Conservation (phyloP, 37 sponge, comb jelly and placozoan genomes). For the Haliclona indistincta region DNA sequence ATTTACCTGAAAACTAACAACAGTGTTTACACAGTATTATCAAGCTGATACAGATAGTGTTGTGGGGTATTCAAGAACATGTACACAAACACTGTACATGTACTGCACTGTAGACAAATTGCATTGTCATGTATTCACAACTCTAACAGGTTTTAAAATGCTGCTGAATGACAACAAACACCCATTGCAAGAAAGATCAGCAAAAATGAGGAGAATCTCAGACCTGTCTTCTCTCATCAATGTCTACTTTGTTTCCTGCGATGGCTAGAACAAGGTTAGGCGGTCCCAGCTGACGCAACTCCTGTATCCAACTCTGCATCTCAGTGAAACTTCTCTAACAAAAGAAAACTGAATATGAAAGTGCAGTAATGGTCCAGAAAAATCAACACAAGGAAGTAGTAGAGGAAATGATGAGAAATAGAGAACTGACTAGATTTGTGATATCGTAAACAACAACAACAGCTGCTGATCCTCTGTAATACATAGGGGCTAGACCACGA, state of each 20-base stretch:
- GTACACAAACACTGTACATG: background rate
- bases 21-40: too few relatives aligned
- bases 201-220: too few relatives aligned
- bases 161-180: background rate
- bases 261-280: constrained; percentile 62
- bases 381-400: background rate
- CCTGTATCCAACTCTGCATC: constrained; percentile 78
- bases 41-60: too few relatives aligned
- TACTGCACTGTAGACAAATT: background rate
- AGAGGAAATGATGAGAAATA: background rate
- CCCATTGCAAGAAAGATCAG: background rate
- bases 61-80: too few relatives aligned
- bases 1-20: too few relatives aligned
- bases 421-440: constrained; percentile 59
- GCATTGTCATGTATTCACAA: background rate
- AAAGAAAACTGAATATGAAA: background rate
- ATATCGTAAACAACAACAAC: constrained; percentile 86
- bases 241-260: constrained; percentile 77
- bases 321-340: constrained; percentile 50
- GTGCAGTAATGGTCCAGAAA: background rate
- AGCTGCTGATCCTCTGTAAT: constrained; percentile 88
- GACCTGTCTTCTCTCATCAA: constrained; percentile 58
- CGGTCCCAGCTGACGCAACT: constrained; percentile 70
- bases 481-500: constrained; percentile 88
- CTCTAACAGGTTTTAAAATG: background rate